Evolutionary conservation across 1,140 invertebrate genomes (phyloP), one percentile per base, ranked within the genome.

Genomic region (Drosophila guanche): DNA sequence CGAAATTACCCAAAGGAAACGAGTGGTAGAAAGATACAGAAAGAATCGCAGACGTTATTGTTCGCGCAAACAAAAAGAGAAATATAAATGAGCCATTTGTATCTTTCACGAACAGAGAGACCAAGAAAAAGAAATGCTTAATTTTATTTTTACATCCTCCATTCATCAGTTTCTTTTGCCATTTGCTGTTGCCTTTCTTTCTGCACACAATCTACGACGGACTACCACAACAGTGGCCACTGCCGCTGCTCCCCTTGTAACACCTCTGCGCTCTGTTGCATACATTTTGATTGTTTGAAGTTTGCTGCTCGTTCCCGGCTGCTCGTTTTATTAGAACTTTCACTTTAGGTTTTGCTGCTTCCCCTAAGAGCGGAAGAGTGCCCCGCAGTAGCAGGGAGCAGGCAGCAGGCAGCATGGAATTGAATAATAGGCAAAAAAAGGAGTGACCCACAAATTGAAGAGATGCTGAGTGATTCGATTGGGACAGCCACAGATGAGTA

Each of bases 321-420:
- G 16, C 33, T n/a, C n/a, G n/a, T n/a, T 62, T 81, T 81, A 88
- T 79, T 86, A 88, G 83, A 88, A 88, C 83, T 88, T 88, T 88
- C 83, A 88, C 83, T 88, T 88, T 88, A 88, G 74, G 74, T 81
- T 37, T 37, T 12, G 16, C 72, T 56, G 66, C 81, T 73, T 75
- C 83, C 58, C 58, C 45, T 51, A 48, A 14, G 37, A 33, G 29
- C 29, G 29, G 29, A 10, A 33, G 29, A 33, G 29, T 10, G 8
- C 8, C 29, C 29, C 8, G 3, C 33, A 10, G 2, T 33, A 4
- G 3, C 33, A 37, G 33, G 33, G 10, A 37, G 33, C 42, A 50
- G 45, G 29, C 42, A 23, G 27, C 22, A 54, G 33, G 27, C 22
- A 54, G 33, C 50, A 40, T 41, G 51, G 45, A 74, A 61, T 83